Evolutionary conservation across 2,113 vertebrate species (phyloP).

Genomic region (Odocoileus virginianus): DNA sequence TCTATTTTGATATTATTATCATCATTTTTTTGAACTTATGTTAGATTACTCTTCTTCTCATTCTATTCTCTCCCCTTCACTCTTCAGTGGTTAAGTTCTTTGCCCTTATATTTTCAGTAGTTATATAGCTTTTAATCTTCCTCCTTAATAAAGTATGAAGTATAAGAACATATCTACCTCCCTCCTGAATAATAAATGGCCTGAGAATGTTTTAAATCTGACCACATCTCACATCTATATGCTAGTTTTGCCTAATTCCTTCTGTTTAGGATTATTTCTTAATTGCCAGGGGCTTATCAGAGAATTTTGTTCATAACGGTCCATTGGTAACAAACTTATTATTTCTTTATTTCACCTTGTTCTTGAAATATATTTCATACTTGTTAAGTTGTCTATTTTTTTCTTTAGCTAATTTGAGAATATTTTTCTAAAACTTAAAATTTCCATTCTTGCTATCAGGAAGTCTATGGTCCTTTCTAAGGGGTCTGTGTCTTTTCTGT

Average conservation of each 20-base stretch:
- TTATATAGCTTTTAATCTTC: neutral
- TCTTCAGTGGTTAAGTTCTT: neutral
- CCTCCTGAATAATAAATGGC: neutral
- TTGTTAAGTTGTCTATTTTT: neutral
- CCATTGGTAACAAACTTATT: neutral
- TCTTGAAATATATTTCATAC: neutral
- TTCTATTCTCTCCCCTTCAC: neutral
- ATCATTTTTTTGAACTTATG: neutral
- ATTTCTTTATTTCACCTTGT: neutral
- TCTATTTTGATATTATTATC: neutral
- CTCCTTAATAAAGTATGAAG: neutral
- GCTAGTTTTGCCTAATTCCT: neutral
- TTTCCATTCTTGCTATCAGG: neutral
- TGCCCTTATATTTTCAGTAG: neutral
- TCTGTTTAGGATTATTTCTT: neutral
- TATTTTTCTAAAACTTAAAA: neutral
- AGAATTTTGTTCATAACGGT: neutral
- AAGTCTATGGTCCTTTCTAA: neutral
- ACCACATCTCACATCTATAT: neutral
- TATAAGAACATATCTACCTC: neutral
- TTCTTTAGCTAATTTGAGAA: neutral
- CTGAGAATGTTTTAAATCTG: neutral
- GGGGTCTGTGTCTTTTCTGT: neutral
- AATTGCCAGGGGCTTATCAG: neutral
- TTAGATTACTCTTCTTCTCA: neutral